Base-by-base conservation (phyloP, 2,113 vertebrate genomes). In the Condylura cristata region DNA sequence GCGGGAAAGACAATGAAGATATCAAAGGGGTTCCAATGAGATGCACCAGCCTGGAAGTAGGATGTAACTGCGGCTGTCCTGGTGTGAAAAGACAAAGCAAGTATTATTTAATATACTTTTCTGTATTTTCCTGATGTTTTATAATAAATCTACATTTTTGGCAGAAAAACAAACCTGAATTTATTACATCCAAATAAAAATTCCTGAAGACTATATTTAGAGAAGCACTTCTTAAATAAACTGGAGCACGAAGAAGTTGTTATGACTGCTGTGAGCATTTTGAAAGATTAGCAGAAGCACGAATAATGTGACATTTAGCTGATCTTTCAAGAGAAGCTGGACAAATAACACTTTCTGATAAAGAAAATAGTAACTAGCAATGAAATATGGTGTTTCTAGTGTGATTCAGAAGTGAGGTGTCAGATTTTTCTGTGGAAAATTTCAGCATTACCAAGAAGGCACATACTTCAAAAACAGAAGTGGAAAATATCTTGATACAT, bases 241-340 rank as follows among this genome's bases (percentile, higher is more conserved):
- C 22, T 81, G 71, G 60, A 84, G 75, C 80, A 61, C 53, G 65
- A 96, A 82, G 68, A 44, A 60, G 75, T 75, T 88, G 37, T 86
- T 93, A 26, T 71, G 48, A 82, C 44, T 74, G 9, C n/a, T 48
- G 37, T 11, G 20, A 83, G 34, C 17, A 56, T 53, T 95, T 79
- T 90, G 44, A 89, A 91, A 86, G 74, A 94, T 92, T 71, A 79
- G 83, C 61, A 94, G 72, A 94, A 94, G 72, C 61, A 46, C 26
- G 34, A 37, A 74, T 68, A 89, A 96, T 91, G 70, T 86, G 84
- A 93, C 81, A 94, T 93, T 96, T 92, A 87, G 78, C 44, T 94
- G 85, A 93, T 96, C 86, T 93, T 94, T 93, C 81, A 81, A 79
- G 72, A 53, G 39, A 94, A 85, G 71, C 32, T 82, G 90, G 72